Conservation (phyloP, 2,888 invertebrate genomes). For the Drosophila buzzatii region DNA sequence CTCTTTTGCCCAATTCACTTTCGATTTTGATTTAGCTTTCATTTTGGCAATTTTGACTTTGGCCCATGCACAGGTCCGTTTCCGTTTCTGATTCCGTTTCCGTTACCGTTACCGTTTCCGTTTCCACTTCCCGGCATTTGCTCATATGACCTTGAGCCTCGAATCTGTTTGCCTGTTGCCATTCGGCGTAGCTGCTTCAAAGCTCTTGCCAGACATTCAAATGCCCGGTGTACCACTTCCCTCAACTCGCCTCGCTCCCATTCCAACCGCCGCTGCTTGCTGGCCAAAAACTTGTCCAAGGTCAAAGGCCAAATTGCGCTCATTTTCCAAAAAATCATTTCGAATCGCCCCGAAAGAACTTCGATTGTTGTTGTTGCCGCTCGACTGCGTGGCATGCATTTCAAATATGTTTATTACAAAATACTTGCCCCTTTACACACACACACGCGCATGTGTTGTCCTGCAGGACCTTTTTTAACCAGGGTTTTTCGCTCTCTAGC, state of each 20-base stretch:
- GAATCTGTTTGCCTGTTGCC: constrained; percentile 30
- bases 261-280: neutral
- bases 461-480: constrained; percentile 28
- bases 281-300: constrained; percentile 55
- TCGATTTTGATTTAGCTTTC: constrained; percentile 14
- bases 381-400: constrained; percentile 71
- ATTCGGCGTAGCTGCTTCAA: neutral
- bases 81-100: constrained; percentile 1
- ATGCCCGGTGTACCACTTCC: constrained; percentile 28
- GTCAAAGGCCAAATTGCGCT: constrained; percentile 68
- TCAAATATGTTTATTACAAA: constrained; percentile 75
- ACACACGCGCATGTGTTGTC: neutral
- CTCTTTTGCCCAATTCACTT: neutral
- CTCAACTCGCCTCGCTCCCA: neutral
- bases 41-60: constrained; percentile 7
- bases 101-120: neutral
- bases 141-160: constrained; percentile 33
- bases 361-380: constrained; percentile 37
- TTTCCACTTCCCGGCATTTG: neutral
- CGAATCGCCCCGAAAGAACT: constrained; percentile 36
- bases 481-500: neutral
- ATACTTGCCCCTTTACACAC: constrained; percentile 53
- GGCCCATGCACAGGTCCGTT: constrained; percentile 11
- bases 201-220: constrained; percentile 39
- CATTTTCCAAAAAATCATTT: constrained; percentile 72